These are phyloP conservation scores for Apamea crenata DNA, from an alignment of 2,888 invertebrate species.

Conservation along the genomic window DNA sequence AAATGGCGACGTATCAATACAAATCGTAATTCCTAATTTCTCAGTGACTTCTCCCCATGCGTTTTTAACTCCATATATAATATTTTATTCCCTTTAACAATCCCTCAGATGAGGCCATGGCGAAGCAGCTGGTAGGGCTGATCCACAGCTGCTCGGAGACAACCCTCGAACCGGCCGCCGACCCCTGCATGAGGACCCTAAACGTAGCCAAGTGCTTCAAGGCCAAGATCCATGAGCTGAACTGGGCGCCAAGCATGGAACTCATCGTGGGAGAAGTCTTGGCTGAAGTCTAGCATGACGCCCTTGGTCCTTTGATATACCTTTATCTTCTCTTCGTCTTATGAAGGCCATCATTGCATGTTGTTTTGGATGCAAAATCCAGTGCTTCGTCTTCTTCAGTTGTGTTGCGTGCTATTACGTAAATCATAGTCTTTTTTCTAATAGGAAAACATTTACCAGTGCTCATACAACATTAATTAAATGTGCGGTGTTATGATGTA, in stretches of 20 bases:
- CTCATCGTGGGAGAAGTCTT: constrained; percentile 75
- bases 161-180: constrained; percentile 56
- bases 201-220: constrained; percentile 79
- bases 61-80: no score
- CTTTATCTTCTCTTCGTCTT: not conserved
- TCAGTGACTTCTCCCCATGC: not conserved
- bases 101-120: constrained; percentile 75
- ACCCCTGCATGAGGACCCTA: constrained; percentile 71
- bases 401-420: not conserved
- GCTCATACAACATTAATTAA: not conserved
- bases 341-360: not conserved
- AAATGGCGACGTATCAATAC: not conserved
- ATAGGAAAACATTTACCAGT: not conserved
- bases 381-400: not conserved
- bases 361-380: not conserved
- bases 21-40: not conserved
- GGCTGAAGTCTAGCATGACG: constrained; percentile 69
- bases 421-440: not conserved
- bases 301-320: not conserved
- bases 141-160: constrained; percentile 74
- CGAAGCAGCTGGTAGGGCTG: constrained; percentile 73
- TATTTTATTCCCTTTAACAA: not conserved
- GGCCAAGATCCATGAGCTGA: constrained; percentile 77
- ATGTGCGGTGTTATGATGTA: not conserved
- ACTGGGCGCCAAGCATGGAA: constrained; percentile 79